A percentile compares a stretch with the other conserved stretches of the same genome.
phyloP scores from a whole-genome alignment of 1,140 invertebrate species.

The Hormaphis cornu region DNA sequence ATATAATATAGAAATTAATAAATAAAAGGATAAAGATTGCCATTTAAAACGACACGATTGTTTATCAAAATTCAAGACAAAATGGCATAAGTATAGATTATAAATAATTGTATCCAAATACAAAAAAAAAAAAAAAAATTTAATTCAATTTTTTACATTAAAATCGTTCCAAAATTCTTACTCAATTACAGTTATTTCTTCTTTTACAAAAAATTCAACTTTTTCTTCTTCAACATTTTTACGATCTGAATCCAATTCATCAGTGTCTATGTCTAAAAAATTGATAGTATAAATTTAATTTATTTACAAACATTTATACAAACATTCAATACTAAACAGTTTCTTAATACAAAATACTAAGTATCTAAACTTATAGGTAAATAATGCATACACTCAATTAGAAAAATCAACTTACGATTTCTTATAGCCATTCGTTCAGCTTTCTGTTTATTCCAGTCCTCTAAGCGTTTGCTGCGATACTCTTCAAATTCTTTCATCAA shows the following conservation, averaged over 20 bases:
- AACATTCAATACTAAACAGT: conserved; percentile 31
- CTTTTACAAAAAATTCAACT: conserved; percentile 95
- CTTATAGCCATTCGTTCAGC: conserved; percentile 70
- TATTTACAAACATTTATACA: conserved; percentile 1
- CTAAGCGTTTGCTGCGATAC: conserved; percentile 62
- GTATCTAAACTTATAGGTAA: too few relatives aligned
- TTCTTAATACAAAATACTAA: too few relatives aligned
- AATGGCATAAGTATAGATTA: neutral
- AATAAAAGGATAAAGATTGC: neutral
- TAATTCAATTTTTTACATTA: conserved; percentile 14
- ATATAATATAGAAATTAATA: neutral
- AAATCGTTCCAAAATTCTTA: conserved; percentile 37
- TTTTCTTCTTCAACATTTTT: conserved; percentile 88
- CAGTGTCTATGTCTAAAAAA: conserved; percentile 79
- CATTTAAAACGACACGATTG: neutral
- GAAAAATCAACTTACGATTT: conserved; percentile 57
- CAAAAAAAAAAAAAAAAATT: conserved; percentile 1
- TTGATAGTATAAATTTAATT: neutral
- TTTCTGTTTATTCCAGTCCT: conserved; percentile 68
- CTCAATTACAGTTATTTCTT: conserved; percentile 76
- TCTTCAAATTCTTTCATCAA: conserved; percentile 81
- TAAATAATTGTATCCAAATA: neutral
- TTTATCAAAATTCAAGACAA: neutral
- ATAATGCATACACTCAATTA: neutral
- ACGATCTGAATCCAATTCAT: conserved; percentile 73